Evolutionary conservation across 2,888 invertebrate genomes (phyloP).

Genomic region (Linnaemya tessellans): DNA sequence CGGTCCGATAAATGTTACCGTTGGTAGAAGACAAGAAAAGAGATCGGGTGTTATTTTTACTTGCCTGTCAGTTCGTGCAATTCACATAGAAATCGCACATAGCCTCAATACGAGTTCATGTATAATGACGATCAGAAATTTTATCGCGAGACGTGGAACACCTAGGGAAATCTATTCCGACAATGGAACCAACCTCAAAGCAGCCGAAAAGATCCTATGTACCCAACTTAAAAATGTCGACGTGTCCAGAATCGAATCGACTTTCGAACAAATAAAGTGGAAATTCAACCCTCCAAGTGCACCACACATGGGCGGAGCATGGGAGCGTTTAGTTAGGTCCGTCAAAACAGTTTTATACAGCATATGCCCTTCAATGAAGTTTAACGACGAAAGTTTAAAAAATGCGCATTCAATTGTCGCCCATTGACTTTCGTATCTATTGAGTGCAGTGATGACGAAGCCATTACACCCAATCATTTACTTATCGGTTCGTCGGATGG

Average conservation of each 20-base stretch:
- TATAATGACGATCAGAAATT: slow-evolving; percentile 52
- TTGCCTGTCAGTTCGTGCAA: slow-evolving; percentile 67
- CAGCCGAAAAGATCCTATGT: neutral
- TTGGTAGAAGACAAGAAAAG: slow-evolving; percentile 70
- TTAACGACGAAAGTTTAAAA: slow-evolving; percentile 8
- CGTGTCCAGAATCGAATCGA: neutral
- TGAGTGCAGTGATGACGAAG: neutral
- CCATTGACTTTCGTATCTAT: neutral
- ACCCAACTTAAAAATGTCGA: neutral
- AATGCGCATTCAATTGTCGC: neutral
- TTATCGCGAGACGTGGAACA: slow-evolving; percentile 48
- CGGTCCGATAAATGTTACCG: slow-evolving; percentile 63
- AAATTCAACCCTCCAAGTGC: neutral
- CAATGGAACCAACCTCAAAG: slow-evolving; percentile 65
- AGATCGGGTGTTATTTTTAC: slow-evolving; percentile 73
- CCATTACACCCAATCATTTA: slow-evolving; percentile 13
- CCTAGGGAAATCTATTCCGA: slow-evolving; percentile 63
- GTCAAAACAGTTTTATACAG: neutral
- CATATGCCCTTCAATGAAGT: neutral
- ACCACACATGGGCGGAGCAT: neutral
- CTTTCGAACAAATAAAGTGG: slow-evolving; percentile 3
- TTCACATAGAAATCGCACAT: slow-evolving; percentile 70
- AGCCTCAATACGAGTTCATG: slow-evolving; percentile 70
- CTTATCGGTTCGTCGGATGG: neutral
- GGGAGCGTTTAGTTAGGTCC: neutral